Base-by-base conservation (phyloP, 2,113 vertebrate species). In the Mixornis gularis region DNA sequence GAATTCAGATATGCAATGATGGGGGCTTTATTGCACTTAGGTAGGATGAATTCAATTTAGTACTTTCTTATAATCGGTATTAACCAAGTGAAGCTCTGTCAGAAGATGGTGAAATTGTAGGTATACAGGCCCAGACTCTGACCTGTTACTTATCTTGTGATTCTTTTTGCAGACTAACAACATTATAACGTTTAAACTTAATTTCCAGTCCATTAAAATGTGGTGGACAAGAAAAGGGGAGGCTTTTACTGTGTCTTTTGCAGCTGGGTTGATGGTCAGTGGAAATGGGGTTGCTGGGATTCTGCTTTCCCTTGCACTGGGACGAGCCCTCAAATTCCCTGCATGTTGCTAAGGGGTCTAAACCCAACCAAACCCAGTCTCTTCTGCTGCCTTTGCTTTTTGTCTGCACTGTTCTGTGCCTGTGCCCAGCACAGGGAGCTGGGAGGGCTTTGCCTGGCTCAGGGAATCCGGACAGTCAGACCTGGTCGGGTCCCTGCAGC, bases 401-500 rank as follows among this genome's bases (percentile, higher is more conserved):
- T 51, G 17, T 16, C 7, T 22, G 16, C 10, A 19, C 36, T 41
- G 51, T 34, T 73, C 49, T 20, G 30, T 32, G 22, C 4, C 56
- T 40, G 71, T 65, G 74, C 70, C 18, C 48, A 9, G 48, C 18
- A 3, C 64, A 14, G 60, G 4, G 32, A 41, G 34, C 69, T 43
- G 59, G 72, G 58, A 25, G 16, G 6, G 43, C 49, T 76, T n/a
- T 71, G 8, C 51, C 64, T 60, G 63, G 4, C 6, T 2, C 2
- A 0, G 6, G 40, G 16, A 11, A 18, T 40, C 43, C 0, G 0
- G 11, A 3, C 63, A 20, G 16, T 7, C 53, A n/a, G 13, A 60
- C 4, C 30, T 12, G 18, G 1, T 4, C 0, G 1, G 12, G 18
- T 79, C 53, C 40, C 40, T 79, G 55, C 64, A 64, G 46, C 77